Conservation (phyloP, 1,140 invertebrate genomes). For the Camponotus vicinus region DNA sequence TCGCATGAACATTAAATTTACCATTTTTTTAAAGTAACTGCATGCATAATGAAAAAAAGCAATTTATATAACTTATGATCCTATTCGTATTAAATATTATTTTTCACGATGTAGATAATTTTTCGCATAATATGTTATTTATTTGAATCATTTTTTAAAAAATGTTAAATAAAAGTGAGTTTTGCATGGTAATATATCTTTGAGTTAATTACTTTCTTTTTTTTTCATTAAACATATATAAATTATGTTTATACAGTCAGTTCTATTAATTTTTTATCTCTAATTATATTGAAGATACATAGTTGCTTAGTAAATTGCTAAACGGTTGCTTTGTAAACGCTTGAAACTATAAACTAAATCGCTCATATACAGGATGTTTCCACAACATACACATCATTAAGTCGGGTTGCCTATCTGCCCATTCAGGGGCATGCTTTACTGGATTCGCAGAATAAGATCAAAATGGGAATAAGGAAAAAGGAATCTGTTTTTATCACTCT, state of each 20-base stretch:
- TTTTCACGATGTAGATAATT: neutral
- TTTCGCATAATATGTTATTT: neutral
- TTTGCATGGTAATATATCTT: neutral
- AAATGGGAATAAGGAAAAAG: too few species aligned
- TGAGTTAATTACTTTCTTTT: neutral
- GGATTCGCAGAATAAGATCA: too few species aligned
- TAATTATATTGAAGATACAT: constrained; percentile 27
- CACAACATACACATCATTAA: too few species aligned
- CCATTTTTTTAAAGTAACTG: neutral
- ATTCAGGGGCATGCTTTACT: too few species aligned
- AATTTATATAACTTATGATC: constrained; percentile 10
- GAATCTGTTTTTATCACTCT: too few species aligned
- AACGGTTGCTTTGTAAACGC: neutral
- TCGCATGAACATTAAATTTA: neutral
- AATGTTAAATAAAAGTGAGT: neutral
- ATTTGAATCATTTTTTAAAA: too few species aligned
- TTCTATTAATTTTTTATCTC: neutral
- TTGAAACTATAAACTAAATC: neutral
- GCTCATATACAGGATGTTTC: neutral
- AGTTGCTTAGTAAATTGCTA: neutral
- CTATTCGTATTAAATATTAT: neutral
- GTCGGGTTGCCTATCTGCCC: too few species aligned
- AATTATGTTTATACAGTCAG: neutral
- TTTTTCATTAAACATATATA: neutral
- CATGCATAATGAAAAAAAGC: constrained; percentile 20